These are phyloP conservation scores for Ptilorrhoa leucosticta DNA, from an alignment of 2,113 vertebrate genomes.

Conservation along the genomic window DNA sequence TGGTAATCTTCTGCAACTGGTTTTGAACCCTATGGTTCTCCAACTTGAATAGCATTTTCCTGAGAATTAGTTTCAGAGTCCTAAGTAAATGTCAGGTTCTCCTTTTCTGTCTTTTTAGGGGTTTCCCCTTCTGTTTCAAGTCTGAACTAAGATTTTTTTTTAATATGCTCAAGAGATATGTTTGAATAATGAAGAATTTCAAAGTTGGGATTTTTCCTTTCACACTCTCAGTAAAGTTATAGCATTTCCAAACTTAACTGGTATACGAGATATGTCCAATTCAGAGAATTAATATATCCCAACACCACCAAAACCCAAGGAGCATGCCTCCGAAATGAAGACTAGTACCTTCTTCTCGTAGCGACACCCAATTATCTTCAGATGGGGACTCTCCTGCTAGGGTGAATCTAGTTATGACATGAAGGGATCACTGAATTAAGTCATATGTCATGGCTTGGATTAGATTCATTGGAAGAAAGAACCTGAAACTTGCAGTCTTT, in stretches of 20 bases:
- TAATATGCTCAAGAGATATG: background rate
- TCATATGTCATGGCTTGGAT: background rate
- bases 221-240: background rate
- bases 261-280: background rate
- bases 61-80: background rate
- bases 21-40: background rate
- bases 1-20: background rate
- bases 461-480: background rate
- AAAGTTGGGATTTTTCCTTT: constrained; percentile 8
- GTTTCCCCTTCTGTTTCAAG: constrained; percentile 2
- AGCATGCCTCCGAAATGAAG: background rate
- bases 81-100: constrained; percentile 47
- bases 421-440: background rate
- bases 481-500: background rate
- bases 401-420: background rate
- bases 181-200: background rate
- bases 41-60: background rate
- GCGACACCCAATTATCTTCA: background rate
- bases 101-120: constrained; percentile 21
- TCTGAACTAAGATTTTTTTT: background rate
- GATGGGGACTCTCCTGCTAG: background rate
- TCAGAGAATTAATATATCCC: background rate
- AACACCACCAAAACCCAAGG: background rate
- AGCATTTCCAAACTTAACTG: background rate
- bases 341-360: background rate